Evolutionary conservation across 2,113 vertebrate genomes (phyloP).

Genomic region (Arothron firmamentum): DNA sequence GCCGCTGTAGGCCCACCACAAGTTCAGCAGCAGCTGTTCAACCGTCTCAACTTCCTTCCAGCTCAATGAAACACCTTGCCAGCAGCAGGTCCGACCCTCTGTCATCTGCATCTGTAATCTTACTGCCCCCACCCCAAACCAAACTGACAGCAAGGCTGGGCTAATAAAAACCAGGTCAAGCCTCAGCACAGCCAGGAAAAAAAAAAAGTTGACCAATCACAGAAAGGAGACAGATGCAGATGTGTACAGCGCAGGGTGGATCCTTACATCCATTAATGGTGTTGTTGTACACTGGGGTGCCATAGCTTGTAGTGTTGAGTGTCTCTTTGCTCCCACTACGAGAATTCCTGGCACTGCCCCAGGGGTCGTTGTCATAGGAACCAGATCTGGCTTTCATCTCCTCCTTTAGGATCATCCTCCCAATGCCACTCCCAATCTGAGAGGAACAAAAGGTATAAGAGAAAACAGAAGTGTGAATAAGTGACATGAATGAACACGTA

Average conservation of each 20-base stretch:
- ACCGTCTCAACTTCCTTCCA: conserved; percentile 17
- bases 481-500: neutral
- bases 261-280: conserved; percentile 95
- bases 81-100: conserved; percentile 37
- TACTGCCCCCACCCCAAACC: neutral
- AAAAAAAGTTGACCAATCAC: conserved; percentile 6
- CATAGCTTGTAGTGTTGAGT: conserved; percentile 86
- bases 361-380: conserved; percentile 93
- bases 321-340: conserved; percentile 91
- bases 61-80: conserved; percentile 34
- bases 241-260: conserved; percentile 16
- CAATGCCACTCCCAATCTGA: conserved; percentile 94
- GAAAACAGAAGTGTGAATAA: neutral
- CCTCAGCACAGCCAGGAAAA: conserved; percentile 9
- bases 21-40: conserved; percentile 28
- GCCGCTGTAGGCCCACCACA: neutral
- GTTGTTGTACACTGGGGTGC: conserved; percentile 83
- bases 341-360: conserved; percentile 92
- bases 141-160: conserved; percentile 5
- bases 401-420: conserved; percentile 96
- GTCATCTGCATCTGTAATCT: conserved; percentile 20
- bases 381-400: conserved; percentile 98
- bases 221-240: neutral
- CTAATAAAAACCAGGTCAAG: conserved; percentile 14
- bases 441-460: neutral